Percentiles rank a stretch among this genome's conserved stretches.
Conservation (phyloP, 2,113 vertebrate species). For the Anas platyrhynchos region DNA sequence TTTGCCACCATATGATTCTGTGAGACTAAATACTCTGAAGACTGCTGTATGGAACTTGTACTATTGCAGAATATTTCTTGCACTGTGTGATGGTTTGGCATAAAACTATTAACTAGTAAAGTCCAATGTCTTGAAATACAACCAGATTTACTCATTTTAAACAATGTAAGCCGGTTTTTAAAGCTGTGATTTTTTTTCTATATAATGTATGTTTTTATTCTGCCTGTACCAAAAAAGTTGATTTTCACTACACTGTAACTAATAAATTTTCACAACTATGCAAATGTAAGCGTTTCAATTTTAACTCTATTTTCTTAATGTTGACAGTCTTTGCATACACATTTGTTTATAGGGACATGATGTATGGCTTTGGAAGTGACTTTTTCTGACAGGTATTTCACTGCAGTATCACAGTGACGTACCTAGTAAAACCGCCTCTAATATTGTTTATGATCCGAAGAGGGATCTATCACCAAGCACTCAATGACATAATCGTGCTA, state of each 20-base stretch:
- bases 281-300: slow-evolving; percentile 36
- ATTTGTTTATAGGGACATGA: not conserved
- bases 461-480: not conserved
- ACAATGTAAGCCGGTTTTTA: slow-evolving; percentile 54
- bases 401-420: not conserved
- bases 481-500: not conserved
- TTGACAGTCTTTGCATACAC: not conserved
- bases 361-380: not conserved
- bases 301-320: not conserved
- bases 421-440: not conserved
- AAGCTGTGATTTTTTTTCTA: slow-evolving; percentile 63
- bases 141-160: slow-evolving; percentile 65
- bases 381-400: not conserved
- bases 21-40: slow-evolving; percentile 52
- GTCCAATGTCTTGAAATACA: slow-evolving; percentile 60
- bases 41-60: slow-evolving; percentile 62
- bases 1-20: slow-evolving; percentile 33
- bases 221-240: slow-evolving; percentile 61
- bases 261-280: slow-evolving; percentile 73
- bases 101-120: slow-evolving; percentile 31
- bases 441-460: not conserved
- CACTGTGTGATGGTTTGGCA: slow-evolving; percentile 55
- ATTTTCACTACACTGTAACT: slow-evolving; percentile 61
- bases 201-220: slow-evolving; percentile 66
- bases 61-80: slow-evolving; percentile 42